These are phyloP conservation scores for Sphaeramia orbicularis DNA, from an alignment of 2,797 vertebrate genomes.

Conservation along the genomic window DNA sequence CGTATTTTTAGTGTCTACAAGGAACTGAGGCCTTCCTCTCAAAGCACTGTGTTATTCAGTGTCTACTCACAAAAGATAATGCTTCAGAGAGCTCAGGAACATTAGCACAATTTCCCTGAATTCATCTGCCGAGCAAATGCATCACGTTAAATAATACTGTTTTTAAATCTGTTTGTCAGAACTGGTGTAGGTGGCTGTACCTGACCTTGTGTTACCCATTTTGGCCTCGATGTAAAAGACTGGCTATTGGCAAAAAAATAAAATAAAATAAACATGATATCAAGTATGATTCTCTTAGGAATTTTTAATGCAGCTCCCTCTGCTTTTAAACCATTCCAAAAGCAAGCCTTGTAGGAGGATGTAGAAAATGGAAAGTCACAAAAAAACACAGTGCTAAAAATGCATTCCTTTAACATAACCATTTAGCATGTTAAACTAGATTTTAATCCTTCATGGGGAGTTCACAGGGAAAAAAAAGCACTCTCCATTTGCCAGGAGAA, in stretches of 20 bases:
- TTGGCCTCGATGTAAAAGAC: conserved; percentile 40
- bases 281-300: conserved; percentile 33
- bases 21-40: background rate
- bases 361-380: conserved; percentile 38
- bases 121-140: conserved; percentile 10
- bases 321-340: conserved; percentile 47
- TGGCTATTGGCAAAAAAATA: conserved; percentile 36
- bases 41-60: background rate
- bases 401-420: conserved; percentile 44
- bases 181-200: conserved; percentile 30
- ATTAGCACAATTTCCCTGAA: conserved; percentile 24
- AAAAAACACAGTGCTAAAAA: conserved; percentile 51
- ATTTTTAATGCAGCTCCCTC: conserved; percentile 36
- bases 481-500: conserved; percentile 70
- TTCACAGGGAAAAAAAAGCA: conserved; percentile 33
- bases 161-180: conserved; percentile 22
- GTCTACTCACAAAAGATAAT: conserved; percentile 1
- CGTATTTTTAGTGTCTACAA: background rate
- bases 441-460: conserved; percentile 70
- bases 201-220: conserved; percentile 33
- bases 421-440: conserved; percentile 66
- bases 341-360: conserved; percentile 42
- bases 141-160: background rate
- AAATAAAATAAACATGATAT: conserved; percentile 12
- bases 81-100: background rate